Conservation (phyloP, 2,113 vertebrate genomes). For the Gnathonemus longibarbis region DNA sequence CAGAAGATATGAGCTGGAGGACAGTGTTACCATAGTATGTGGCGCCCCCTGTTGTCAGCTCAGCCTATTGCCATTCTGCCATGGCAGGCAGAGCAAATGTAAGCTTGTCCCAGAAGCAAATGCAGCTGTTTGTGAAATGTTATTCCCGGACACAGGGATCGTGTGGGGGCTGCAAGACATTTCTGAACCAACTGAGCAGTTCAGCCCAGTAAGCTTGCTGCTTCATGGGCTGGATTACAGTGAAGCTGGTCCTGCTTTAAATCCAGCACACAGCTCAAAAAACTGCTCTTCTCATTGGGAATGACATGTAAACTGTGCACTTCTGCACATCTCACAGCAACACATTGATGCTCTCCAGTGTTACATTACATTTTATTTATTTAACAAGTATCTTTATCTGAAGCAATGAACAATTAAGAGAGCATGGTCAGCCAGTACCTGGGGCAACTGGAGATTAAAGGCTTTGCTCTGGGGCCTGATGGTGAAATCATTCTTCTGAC, state of each 20-base stretch:
- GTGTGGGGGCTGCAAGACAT: background rate
- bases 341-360: background rate
- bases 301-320: background rate
- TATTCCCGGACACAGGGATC: conserved; percentile 14
- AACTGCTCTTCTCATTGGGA: background rate
- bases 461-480: background rate
- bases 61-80: conserved; percentile 20
- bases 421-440: background rate
- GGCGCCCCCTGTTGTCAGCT: conserved; percentile 17
- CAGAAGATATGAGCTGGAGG: conserved; percentile 13
- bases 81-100: conserved; percentile 35
- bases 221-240: background rate
- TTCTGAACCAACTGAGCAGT: conserved; percentile 18
- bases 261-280: background rate
- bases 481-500: background rate
- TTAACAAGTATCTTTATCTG: background rate
- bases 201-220: background rate
- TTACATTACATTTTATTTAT: background rate
- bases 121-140: conserved; percentile 33
- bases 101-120: conserved; percentile 41
- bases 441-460: background rate
- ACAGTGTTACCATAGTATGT: background rate
- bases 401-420: background rate
- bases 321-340: background rate
- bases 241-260: background rate